Percentiles rank a stretch among this genome's conserved stretches.
phyloP scores from a whole-genome alignment of 1,140 invertebrate genomes.

The Pseudomyrmex cubaensis region DNA sequence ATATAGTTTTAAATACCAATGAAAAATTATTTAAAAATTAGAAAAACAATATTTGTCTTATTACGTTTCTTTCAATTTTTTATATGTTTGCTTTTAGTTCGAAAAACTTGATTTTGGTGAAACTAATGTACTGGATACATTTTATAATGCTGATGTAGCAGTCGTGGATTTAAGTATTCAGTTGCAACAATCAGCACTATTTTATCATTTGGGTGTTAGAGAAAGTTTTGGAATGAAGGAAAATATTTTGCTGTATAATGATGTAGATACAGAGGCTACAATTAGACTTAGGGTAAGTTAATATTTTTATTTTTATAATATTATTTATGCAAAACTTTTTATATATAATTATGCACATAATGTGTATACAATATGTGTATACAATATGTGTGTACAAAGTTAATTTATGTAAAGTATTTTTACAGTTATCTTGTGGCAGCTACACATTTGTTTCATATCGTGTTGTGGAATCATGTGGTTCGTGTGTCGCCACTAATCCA shows the following conservation, averaged over 20 bases:
- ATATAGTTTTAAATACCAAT: too few species aligned
- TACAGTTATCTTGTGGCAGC: constrained; percentile 93
- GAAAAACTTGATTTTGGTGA: constrained; percentile 95
- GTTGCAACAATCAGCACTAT: constrained; percentile 95
- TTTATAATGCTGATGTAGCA: constrained; percentile 99
- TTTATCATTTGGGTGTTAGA: constrained; percentile 98
- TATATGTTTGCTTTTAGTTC: constrained; percentile 87
- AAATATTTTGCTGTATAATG: constrained; percentile 97
- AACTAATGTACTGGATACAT: constrained; percentile 93
- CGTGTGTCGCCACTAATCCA: constrained; percentile 92
- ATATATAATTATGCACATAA: neutral
- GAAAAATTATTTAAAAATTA: too few species aligned
- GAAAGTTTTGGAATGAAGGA: constrained; percentile 99
- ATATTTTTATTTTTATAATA: constrained; percentile 4
- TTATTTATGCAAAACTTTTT: neutral
- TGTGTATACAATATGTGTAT: neutral
- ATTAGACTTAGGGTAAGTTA: constrained; percentile 91
- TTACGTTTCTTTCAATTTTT: neutral
- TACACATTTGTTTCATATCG: constrained; percentile 96
- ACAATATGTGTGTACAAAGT: too few species aligned
- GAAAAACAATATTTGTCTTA: too few species aligned
- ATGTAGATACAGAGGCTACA: constrained; percentile 94
- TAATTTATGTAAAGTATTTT: constrained; percentile 72
- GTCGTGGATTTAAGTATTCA: constrained; percentile 97
- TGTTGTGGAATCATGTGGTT: constrained; percentile 87